These are phyloP conservation scores for Ciconia maguari DNA, from an alignment of 2,113 vertebrate genomes.

Conservation along the genomic window DNA sequence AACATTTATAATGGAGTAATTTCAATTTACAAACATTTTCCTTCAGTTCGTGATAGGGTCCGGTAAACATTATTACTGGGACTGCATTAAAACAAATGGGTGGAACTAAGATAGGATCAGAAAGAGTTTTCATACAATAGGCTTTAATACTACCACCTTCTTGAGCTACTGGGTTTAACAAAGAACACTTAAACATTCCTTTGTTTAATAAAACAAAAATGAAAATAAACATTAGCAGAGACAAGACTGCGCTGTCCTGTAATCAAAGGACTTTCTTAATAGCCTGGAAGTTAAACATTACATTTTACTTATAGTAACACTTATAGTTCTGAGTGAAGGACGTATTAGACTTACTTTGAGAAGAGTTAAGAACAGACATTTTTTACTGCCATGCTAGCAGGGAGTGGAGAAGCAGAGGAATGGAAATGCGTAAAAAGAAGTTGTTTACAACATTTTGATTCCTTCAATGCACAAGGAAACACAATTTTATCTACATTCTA, in stretches of 20 bases:
- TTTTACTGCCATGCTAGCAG: not conserved
- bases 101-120: not conserved
- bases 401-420: not conserved
- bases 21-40: not conserved
- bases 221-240: not conserved
- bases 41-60: not conserved
- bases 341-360: not conserved
- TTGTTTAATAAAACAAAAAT: not conserved
- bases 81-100: not conserved
- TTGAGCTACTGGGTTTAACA: not conserved
- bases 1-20: not conserved
- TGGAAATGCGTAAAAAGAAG: not conserved
- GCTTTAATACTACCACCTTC: not conserved
- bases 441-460: not conserved
- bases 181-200: not conserved
- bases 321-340: not conserved
- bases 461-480: not conserved
- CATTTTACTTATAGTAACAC: not conserved
- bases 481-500: not conserved
- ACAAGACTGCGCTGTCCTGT: not conserved
- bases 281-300: not conserved
- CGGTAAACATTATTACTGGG: not conserved
- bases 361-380: not conserved
- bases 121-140: not conserved
- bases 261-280: not conserved